Percentiles rank a stretch among this genome's conserved stretches.
Evolutionary conservation across 1,140 invertebrate species (phyloP).

Genomic region (Chironomus tepperi): DNA sequence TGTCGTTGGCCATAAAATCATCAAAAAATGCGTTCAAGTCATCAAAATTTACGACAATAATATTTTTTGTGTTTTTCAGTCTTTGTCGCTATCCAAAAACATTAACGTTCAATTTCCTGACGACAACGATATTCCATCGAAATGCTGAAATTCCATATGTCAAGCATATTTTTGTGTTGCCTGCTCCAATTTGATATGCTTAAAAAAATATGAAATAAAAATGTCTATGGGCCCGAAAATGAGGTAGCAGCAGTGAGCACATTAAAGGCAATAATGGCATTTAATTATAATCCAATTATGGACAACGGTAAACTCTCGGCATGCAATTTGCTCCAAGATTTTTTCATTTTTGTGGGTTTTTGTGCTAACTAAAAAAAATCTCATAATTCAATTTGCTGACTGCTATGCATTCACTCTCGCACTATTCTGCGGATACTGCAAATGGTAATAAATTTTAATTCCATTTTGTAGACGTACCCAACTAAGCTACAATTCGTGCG

Average conservation of each 20-base stretch:
- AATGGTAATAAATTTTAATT: background rate
- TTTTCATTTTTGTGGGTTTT: background rate
- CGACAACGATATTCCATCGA: background rate
- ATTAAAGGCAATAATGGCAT: slow-evolving; percentile 2
- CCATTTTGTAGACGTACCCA: background rate
- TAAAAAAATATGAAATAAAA: background rate
- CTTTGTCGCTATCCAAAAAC: background rate
- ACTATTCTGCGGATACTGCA: background rate
- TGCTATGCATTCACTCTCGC: no score
- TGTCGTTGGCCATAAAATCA: no score
- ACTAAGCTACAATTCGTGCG: background rate
- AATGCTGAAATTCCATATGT: background rate
- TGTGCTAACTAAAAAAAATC: background rate
- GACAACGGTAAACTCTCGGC: background rate
- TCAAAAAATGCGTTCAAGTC: no score
- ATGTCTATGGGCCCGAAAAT: background rate
- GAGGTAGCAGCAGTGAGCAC: background rate
- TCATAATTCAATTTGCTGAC: background rate
- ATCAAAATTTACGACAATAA: background rate
- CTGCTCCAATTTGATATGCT: slow-evolving; percentile 1
- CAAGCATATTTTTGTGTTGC: background rate
- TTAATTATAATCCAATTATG: slow-evolving; percentile 10
- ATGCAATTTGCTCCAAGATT: background rate
- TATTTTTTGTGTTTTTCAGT: background rate
- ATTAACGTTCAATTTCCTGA: slow-evolving; percentile 1